Percentiles rank a stretch among this genome's conserved stretches.
phyloP scores from a whole-genome alignment of 2,797 vertebrate genomes.

The Hoplostethus mediterraneus region DNA sequence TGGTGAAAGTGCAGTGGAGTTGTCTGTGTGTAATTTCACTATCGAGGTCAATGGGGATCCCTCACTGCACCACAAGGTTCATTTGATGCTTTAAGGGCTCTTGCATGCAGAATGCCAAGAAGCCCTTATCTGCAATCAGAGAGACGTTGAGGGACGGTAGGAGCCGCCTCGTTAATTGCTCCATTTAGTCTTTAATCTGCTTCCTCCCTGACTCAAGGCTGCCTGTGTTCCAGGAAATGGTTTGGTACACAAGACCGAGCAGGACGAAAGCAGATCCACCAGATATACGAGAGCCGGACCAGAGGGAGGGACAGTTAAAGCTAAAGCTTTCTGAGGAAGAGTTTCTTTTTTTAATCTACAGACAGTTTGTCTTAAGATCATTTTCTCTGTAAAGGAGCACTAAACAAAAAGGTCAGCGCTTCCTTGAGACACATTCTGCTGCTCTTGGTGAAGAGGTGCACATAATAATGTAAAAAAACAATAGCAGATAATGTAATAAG shows the following conservation, averaged over 20 bases:
- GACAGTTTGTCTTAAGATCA: too few relatives aligned
- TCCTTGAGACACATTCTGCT: too few relatives aligned
- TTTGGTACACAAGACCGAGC: conserved; percentile 35
- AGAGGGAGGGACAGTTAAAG: too few relatives aligned
- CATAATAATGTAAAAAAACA: too few relatives aligned
- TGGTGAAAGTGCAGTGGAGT: background rate
- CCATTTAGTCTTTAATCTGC: conserved; percentile 61
- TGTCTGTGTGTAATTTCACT: conserved; percentile 5
- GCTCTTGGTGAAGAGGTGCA: too few relatives aligned
- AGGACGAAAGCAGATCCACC: background rate
- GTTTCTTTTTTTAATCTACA: too few relatives aligned
- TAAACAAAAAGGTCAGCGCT: too few relatives aligned
- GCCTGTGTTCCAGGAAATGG: conserved; percentile 60
- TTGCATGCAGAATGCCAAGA: conserved; percentile 21
- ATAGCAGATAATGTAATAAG: too few relatives aligned
- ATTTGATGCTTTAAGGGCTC: conserved; percentile 7
- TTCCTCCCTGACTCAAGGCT: conserved; percentile 52
- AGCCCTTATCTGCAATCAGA: conserved; percentile 46
- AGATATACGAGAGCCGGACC: background rate
- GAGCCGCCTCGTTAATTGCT: conserved; percentile 55
- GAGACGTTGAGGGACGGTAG: conserved; percentile 31
- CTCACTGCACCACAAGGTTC: conserved; percentile 24
- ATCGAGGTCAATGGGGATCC: background rate
- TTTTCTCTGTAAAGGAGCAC: too few relatives aligned
- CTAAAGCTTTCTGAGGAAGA: too few relatives aligned